Evolutionary conservation across 2,113 vertebrate species (phyloP), one percentile per base, ranked within the genome.

Genomic region (Phrynocephalus versicolor): DNA sequence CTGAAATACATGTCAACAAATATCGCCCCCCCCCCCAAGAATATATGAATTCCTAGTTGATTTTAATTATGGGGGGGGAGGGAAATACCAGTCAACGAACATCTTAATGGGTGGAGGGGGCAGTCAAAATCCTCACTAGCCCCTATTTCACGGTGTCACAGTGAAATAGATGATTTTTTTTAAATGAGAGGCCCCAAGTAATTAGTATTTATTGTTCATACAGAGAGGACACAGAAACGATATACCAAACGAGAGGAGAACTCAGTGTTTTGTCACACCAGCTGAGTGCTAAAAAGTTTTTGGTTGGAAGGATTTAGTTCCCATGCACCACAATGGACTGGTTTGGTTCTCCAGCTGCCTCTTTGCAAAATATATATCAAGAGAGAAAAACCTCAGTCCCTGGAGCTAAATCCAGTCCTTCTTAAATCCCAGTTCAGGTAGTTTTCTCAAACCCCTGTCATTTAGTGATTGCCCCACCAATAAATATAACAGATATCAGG

Each of bases 181-280:
- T 2, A 27, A 86, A 90, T 71, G 85, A 88, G 90, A 83, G 69
- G 67, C n/a, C 23, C 83, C 70, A 89, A 89, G 89, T 92, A 86
- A 90, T 82, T 80, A 92, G 84, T 45, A 81, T 91, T 89, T 88
- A 18, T 72, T 87, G 35, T 83, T 92, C 84, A 72, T 81, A 79
- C 72, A 58, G 82, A 65, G 80, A 86, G 30, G 82, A 91, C 69
- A 12, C 4, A n/a, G 2, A 75, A 88, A 81, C 39, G 73, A 79
- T 27, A 1, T 64, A 80, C 76, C 88, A 78, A 86, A 82, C 81
- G 73, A 37, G 71, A 92, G 62, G 70, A 88, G 13, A 84, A 91
- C 81, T 70, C 80, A 5, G 10, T 84, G 75, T 65, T n/a, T 82
- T 78, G 25, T 87, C 89, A 93, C 94, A 78, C 87, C 86, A 89